Conservation (phyloP, 2,888 invertebrate genomes). For the Nomada goodeniana region DNA sequence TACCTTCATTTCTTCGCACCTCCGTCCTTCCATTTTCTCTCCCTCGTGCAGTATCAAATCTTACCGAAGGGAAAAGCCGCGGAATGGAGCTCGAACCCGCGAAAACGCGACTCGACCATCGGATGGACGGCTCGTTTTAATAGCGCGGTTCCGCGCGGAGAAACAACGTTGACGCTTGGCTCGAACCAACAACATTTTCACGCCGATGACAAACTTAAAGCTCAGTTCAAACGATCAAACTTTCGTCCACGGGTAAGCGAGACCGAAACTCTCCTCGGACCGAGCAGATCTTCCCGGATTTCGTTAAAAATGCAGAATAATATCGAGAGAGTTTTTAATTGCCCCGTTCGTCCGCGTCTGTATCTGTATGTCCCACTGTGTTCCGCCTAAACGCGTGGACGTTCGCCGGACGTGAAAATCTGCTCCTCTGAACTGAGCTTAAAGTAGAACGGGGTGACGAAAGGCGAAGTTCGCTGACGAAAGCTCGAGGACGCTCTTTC, state of each 20-base stretch:
- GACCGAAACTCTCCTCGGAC: too few relatives aligned
- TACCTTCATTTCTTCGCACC: background rate
- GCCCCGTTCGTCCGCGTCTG: too few relatives aligned
- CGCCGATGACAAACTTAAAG: too few relatives aligned
- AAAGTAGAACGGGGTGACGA: slow-evolving; percentile 31
- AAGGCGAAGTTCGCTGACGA: slow-evolving; percentile 41
- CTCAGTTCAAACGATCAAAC: too few relatives aligned
- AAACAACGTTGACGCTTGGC: background rate
- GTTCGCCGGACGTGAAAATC: too few relatives aligned
- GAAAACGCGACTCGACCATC: slow-evolving; percentile 3
- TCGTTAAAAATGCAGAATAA: too few relatives aligned
- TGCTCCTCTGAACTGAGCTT: slow-evolving; percentile 4
- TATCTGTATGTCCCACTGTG: too few relatives aligned
- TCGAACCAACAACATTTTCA: too few relatives aligned
- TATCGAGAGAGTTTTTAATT: too few relatives aligned
- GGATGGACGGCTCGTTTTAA: slow-evolving; percentile 28
- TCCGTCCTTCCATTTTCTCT: background rate
- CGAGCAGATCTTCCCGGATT: too few relatives aligned
- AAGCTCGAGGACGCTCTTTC: slow-evolving; percentile 44
- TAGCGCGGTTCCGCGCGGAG: slow-evolving; percentile 7
- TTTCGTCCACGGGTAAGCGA: too few relatives aligned
- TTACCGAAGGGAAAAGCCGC: background rate
- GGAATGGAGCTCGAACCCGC: background rate
- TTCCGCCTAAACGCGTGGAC: too few relatives aligned
- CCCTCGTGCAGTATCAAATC: background rate